Evolutionary conservation across 1,140 invertebrate species (phyloP).

Genomic region (Bombus cullumanus): DNA sequence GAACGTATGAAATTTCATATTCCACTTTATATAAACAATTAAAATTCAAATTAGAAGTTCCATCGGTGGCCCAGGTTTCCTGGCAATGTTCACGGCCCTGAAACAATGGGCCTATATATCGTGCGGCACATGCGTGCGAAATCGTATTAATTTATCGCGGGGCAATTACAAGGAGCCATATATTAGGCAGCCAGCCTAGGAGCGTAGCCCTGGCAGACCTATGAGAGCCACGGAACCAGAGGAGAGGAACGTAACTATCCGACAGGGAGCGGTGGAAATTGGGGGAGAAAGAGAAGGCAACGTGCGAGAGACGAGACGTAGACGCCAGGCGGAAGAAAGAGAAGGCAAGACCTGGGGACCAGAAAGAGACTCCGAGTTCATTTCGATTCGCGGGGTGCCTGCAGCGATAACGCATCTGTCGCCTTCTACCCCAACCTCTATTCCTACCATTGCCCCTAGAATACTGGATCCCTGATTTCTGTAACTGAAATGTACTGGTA

Average conservation of each 20-base stretch:
- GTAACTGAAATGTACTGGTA: background rate
- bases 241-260: constrained; percentile 30
- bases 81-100: constrained; percentile 39
- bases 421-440: background rate
- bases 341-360: background rate
- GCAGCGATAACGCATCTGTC: constrained; percentile 65
- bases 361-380: constrained; percentile 53
- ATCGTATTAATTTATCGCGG: constrained; percentile 79
- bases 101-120: constrained; percentile 78
- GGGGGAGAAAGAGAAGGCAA: no score
- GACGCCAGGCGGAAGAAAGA: constrained; percentile 3
- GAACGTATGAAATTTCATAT: no score
- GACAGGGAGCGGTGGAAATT: background rate
- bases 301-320: background rate
- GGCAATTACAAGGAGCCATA: constrained; percentile 79
- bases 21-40: no score
- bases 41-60: no score
- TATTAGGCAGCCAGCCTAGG: constrained; percentile 68
- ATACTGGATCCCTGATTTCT: constrained; percentile 24
- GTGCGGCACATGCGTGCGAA: constrained; percentile 79
- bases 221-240: constrained; percentile 23
- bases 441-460: background rate
- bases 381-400: constrained; percentile 64
- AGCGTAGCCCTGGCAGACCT: constrained; percentile 47
- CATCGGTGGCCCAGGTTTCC: no score